Evolutionary conservation across 2,797 vertebrate genomes (phyloP), one percentile per base, ranked within the genome.

Genomic region (Podargus strigoides): DNA sequence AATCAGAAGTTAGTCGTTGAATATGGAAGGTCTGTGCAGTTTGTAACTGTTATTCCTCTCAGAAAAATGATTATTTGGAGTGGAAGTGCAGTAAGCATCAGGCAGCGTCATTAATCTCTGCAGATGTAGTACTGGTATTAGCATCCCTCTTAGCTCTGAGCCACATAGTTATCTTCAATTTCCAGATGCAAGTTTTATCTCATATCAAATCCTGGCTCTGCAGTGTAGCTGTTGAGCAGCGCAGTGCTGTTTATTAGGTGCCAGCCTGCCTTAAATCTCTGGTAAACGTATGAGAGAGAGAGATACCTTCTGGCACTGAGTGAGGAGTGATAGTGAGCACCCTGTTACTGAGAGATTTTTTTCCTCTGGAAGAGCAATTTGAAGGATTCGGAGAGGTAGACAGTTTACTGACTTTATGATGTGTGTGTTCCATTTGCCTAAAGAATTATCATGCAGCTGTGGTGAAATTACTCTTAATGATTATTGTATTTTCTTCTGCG

Each of bases 161-260:
- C 23, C 60, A 37, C 66, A 12, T 7, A 56, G 67, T 86, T 94
- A 70, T 89, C 91, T 93, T 78, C 85, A 34, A 21, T 90, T 95
- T 91, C 74, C 80, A 95, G 92, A 21, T 55, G 68, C 32, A 56
- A 77, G 64, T 90, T 88, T 84, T 85, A 89, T 92, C 91, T 87
- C 20, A 5, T 30, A 50, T 85, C 59, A 67, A 8, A 64, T 89
- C 67, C 70, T 82, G 42, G 32, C 69, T 77, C 73, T 79, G 66
- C 62, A 41, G 83, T 41, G 28, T 75, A 55, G 55, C 83, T 85
- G 47, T 26, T 62, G 53, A 70, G 58, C 41, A 32, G 79, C 0
- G 0, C 83, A 79, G 62, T 66, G 77, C 37, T 85, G 49, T 60
- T 94, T 74, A 36, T 70, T 88, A 63, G 60, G 34, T 91, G 69